Evolutionary conservation across 2,888 invertebrate species (phyloP).

Genomic region (Spicauda simplicius): DNA sequence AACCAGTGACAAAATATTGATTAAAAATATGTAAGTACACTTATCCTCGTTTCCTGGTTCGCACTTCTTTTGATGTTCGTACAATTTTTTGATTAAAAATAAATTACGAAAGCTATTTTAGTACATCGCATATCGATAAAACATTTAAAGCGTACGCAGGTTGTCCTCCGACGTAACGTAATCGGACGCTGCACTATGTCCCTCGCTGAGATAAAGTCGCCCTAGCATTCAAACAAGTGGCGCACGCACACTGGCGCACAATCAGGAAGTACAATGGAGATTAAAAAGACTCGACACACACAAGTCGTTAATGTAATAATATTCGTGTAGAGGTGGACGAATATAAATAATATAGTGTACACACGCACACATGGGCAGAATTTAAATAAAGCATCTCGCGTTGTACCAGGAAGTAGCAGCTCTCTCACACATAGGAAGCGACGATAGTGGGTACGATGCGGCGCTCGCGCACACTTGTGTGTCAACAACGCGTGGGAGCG

Average conservation of each 20-base stretch:
- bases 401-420: slow-evolving; percentile 84
- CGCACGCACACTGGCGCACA: slow-evolving; percentile 73
- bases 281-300: slow-evolving; percentile 79
- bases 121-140: slow-evolving; percentile 54
- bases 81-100: not conserved
- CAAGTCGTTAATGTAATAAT: slow-evolving; percentile 77
- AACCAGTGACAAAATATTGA: too few species aligned
- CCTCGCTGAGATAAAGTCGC: slow-evolving; percentile 82
- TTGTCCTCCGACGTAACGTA: slow-evolving; percentile 61
- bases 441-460: slow-evolving; percentile 56
- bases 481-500: slow-evolving; percentile 81
- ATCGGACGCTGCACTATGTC: slow-evolving; percentile 84
- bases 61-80: not conserved
- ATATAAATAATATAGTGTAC: slow-evolving; percentile 74
- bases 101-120: not conserved
- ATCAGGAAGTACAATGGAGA: slow-evolving; percentile 85
- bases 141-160: slow-evolving; percentile 44
- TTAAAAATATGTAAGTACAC: not conserved
- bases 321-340: slow-evolving; percentile 73
- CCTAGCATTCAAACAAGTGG: slow-evolving; percentile 84
- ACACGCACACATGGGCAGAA: slow-evolving; percentile 75
- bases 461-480: slow-evolving; percentile 81
- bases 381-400: slow-evolving; percentile 82
- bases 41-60: not conserved
- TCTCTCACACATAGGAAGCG: slow-evolving; percentile 68